Percentiles rank a stretch among this genome's conserved stretches.
Conservation (phyloP, 53 echinoderm and acorn worm genomes). For the Echinarachnius parma region DNA sequence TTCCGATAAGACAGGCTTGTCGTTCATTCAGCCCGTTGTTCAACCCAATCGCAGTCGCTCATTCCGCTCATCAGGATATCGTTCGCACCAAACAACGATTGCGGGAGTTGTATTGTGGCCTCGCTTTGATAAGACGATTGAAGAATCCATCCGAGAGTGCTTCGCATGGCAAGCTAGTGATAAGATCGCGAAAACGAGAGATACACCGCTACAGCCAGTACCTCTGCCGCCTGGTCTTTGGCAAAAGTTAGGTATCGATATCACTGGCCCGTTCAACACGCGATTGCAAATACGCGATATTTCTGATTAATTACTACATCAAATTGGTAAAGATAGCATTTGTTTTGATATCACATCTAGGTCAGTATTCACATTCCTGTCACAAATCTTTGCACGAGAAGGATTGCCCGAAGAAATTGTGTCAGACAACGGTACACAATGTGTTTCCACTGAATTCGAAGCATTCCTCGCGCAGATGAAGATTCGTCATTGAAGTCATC, state of each 20-base stretch:
- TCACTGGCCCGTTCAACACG: slow-evolving; percentile 54
- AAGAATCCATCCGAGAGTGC: slow-evolving; percentile 37
- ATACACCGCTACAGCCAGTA: slow-evolving; percentile 51
- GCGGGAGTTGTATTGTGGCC: slow-evolving; percentile 53
- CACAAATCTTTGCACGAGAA: slow-evolving; percentile 35
- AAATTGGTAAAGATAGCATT: slow-evolving; percentile 52
- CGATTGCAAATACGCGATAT: slow-evolving; percentile 34
- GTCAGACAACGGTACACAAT: slow-evolving; percentile 48
- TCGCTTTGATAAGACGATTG: slow-evolving; percentile 42
- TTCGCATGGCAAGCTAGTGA: slow-evolving; percentile 51
- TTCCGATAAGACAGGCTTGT: neutral
- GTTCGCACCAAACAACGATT: slow-evolving; percentile 51
- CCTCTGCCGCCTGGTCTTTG: slow-evolving; percentile 38
- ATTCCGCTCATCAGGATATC: slow-evolving; percentile 61
- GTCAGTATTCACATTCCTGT: slow-evolving; percentile 33
- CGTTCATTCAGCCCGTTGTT: neutral
- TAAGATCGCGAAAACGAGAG: slow-evolving; percentile 33
- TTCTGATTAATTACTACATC: slow-evolving; percentile 37
- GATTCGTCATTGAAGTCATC: too few relatives aligned
- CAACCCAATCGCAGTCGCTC: slow-evolving; percentile 26
- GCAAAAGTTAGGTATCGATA: slow-evolving; percentile 64
- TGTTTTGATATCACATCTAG: slow-evolving; percentile 31
- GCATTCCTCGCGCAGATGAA: too few relatives aligned
- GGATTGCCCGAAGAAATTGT: slow-evolving; percentile 53
- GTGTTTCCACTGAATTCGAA: too few relatives aligned